phyloP scores from a whole-genome alignment of 2,113 vertebrate species.

The Pseudopipra pipra region DNA sequence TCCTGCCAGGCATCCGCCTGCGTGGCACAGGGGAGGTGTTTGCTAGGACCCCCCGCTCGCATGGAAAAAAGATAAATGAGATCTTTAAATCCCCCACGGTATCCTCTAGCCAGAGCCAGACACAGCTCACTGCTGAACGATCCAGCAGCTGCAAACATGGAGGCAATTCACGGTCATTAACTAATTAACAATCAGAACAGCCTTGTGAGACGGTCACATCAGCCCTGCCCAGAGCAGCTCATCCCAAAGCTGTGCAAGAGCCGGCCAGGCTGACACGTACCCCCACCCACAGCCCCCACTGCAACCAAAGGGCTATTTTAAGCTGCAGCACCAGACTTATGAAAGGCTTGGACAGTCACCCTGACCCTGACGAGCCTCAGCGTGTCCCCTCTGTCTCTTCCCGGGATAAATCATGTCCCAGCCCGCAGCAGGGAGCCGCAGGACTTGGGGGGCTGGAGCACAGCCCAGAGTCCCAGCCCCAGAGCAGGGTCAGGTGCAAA shows the following conservation, averaged over 20 bases:
- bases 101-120: not conserved
- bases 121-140: not conserved
- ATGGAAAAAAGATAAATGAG: not conserved
- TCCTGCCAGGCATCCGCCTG: not conserved
- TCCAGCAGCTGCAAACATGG: not conserved
- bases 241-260: not conserved
- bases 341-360: not conserved
- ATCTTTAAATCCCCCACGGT: not conserved
- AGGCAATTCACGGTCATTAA: constrained; percentile 32
- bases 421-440: not conserved
- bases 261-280: not conserved
- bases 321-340: not conserved
- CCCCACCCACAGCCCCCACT: not conserved
- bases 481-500: not conserved
- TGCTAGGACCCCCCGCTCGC: fast-evolving
- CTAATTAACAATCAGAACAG: constrained; percentile 23
- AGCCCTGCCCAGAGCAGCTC: not conserved
- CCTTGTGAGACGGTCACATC: not conserved
- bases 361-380: not conserved
- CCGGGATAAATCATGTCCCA: not conserved
- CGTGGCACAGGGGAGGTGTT: not conserved
- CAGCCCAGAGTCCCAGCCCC: not conserved
- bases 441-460: not conserved
- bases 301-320: not conserved
- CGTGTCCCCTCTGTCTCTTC: not conserved